Base-by-base conservation (phyloP, 1,140 invertebrate genomes). In the Drosophila carrolli region DNA sequence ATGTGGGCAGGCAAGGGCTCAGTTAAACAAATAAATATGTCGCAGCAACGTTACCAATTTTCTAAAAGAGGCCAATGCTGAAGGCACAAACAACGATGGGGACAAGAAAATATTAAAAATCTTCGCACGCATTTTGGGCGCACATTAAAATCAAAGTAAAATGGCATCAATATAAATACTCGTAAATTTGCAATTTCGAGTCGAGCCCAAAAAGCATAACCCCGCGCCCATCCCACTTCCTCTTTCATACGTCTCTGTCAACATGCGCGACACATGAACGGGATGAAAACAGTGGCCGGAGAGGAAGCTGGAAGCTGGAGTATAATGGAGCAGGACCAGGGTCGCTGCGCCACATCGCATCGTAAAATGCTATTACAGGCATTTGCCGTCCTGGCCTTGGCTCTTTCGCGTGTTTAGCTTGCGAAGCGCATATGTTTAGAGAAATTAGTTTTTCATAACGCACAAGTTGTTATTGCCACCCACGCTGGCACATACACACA, bases 401-500 rank as follows among this genome's bases (percentile, higher is more conserved):
- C 46, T 73, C 51, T 47, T 71, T 71, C 48, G 63, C 57, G 70
- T 77, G 75, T 63, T 78, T 78, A 76, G 65, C 83, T 72, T 79
- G 68, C 65, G 72, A 88, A 86, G 77, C 84, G 83, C 89, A 91
- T 91, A 91, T 91, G 89, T 91, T 91, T 91, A 91, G 89, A 91
- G 89, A 91, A 91, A 91, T 91, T 91, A 91, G 89, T 91, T 91
- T 91, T 86, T 83, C 89, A 91, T 91, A 91, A 91, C 89, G 83
- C 89, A 84, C 80, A 91, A 91, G 89, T 91, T 91, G 86, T 83
- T 89, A 89, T 89, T 89, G 80, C 84, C 79, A 70, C 58, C 46
- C 75, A 57, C 67, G 40, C 79, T 19, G 53, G 37, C 46, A 29
- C 55, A 16, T 59, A 8, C 57, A 40, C 51, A 5, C 40, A 48